Base-by-base conservation (phyloP, 1,140 invertebrate species). In the Dolichoris vasculosae region DNA sequence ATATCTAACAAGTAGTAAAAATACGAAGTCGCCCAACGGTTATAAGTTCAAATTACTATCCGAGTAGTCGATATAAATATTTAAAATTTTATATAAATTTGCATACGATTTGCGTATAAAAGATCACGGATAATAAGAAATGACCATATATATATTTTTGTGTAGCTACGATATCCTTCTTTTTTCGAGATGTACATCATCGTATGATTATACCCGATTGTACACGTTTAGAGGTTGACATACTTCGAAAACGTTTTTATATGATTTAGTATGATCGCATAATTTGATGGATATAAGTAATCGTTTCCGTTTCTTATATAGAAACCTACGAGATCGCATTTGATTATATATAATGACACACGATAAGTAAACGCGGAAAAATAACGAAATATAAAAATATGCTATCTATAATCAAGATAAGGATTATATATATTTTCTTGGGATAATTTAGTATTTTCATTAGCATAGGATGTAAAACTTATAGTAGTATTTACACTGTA, bases 231-330 rank as follows among this genome's bases (percentile, higher is more conserved):
- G 32, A 38, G 64, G 69, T 40, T 73, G 38, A 40, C 38, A 73
- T 71, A 71, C 40, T n/a, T 73, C 38, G 38, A 13, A 73, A 26
- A 43, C 15, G 20, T 17, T 73, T 43, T 73, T 43, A 43, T n/a
- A 26, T 73, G 40, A 32, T 73, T 73, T 73, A 73, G 38, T 43
- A 73, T 43, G 23, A 73, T 73, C 20, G n/a, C 30, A 59, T 59
- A 26, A 59, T 59, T 59, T 59, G 55, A 59, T 59, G 13, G 55
- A 59, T 59, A 26, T 59, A 59, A 59, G 26, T 59, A 59, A 26
- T 59, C 55, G 23, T 23, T 59, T 59, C 9, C 23, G 55, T 59
- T 26, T 55, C 51, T 55, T 55, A 9, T 7, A 17, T 17, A 55
- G 51, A 17, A 55, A 55, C 51, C 13, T 55, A 55, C 20, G 20